Base-by-base conservation (phyloP, 53 echinoderm and acorn worm genomes). In the Temnopleurus reevesii region DNA sequence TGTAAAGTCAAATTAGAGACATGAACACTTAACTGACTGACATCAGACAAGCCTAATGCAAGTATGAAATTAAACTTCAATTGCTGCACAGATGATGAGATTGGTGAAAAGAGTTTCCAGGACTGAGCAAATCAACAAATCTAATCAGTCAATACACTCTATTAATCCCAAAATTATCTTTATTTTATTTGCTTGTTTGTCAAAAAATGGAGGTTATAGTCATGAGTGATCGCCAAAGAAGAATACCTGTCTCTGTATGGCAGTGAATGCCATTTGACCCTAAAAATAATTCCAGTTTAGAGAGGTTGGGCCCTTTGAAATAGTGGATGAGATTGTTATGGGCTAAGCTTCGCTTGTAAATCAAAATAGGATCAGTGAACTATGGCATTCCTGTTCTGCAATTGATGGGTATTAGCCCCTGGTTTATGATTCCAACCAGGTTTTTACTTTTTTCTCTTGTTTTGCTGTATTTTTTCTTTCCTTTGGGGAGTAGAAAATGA, bases 321-420 rank as follows among this genome's bases (percentile, higher is more conserved):
- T 58, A 27, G 27, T 2, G 25, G 24, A 58, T 58, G 58, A 58
- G 58, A 58, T 58, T 58, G 58, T 58, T 58, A 58, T 58, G 58
- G 58, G 27, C 23, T 58, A 2, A 26, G 58, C 58, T 58, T 26
- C 26, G 27, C 24, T 26, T 23, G 26, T 58, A 58, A 58, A 58
- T 26, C 58, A 58, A 54, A 58, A 58, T 26, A 58, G 58, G 58
- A 58, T 19, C 58, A 58, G 27, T 58, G 26, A 27, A 58, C 58
- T 58, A 58, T 58, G 26, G 27, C 58, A 58, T 58, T 58, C 58
- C 58, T 58, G 58, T 58, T 58, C 58, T 58, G 58, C 58, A 58
- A 9, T 58, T 4, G 26, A 58, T 58, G 58, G 58, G 58, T 58
- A 58, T 58, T 58, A 58, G 58, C 58, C 26, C 24, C 58, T 26